These are phyloP conservation scores for Diplazon laetatorius DNA, from an alignment of 2,888 invertebrate species.

Conservation along the genomic window DNA sequence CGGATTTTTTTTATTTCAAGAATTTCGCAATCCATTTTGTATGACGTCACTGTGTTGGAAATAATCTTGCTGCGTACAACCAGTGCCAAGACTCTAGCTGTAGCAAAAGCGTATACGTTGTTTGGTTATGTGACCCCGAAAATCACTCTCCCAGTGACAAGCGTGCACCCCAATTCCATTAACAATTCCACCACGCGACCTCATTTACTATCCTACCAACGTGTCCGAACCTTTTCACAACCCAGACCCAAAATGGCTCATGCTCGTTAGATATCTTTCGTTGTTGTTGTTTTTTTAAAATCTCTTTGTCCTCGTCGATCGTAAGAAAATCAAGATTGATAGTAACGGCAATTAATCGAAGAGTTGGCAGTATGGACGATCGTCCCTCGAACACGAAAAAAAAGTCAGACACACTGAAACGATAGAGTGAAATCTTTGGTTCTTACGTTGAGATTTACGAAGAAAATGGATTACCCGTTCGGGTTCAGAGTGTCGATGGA, in stretches of 20 bases:
- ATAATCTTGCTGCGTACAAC: no score
- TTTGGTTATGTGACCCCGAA: no score
- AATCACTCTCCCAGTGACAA: no score
- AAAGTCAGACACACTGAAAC: neutral
- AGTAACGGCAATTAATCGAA: constrained; percentile 41
- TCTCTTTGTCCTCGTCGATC: neutral
- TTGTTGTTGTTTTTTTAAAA: constrained; percentile 4
- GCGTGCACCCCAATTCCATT: no score
- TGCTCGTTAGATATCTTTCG: neutral
- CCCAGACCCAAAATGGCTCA: no score
- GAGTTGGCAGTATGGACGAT: neutral
- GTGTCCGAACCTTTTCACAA: neutral
- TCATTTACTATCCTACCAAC: neutral
- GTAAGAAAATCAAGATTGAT: constrained; percentile 32
- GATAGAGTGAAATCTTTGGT: constrained; percentile 1
- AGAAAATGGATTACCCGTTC: constrained; percentile 21
- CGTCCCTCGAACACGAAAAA: neutral
- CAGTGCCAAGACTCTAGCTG: no score
- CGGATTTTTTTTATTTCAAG: no score
- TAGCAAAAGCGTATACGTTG: no score
- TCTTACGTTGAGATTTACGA: constrained; percentile 14
- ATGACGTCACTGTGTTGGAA: no score
- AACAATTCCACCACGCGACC: no score
- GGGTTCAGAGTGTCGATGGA: neutral
- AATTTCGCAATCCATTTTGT: no score